A percentile compares a stretch with the other conserved stretches of the same genome.
These are phyloP conservation scores for Melanotaenia parkinsoni DNA, from an alignment of 2,797 vertebrate genomes.

Conservation along the genomic window DNA sequence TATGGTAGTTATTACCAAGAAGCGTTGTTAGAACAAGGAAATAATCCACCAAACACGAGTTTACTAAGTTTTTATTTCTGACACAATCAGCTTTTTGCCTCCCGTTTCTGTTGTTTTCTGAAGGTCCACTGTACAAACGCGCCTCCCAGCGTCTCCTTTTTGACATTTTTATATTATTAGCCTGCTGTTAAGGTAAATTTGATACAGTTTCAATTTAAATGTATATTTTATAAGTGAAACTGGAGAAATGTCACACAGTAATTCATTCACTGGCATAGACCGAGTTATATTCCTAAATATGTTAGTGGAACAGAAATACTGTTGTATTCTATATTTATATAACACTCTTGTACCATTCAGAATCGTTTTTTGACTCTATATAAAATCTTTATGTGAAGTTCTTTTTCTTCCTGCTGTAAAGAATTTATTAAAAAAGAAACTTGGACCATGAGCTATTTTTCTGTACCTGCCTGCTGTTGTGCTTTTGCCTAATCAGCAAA, in stretches of 20 bases:
- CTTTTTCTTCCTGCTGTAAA: constrained; percentile 73
- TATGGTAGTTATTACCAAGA: too few relatives aligned
- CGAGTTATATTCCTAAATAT: constrained; percentile 65
- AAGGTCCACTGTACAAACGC: constrained; percentile 35
- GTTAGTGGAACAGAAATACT: constrained; percentile 62
- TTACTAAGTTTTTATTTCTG: neutral
- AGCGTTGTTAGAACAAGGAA: too few relatives aligned
- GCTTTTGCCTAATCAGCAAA: constrained; percentile 52
- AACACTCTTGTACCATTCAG: constrained; percentile 77
- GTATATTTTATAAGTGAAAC: constrained; percentile 68
- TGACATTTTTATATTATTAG: constrained; percentile 19
- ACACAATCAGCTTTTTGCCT: neutral
- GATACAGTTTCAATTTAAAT: constrained; percentile 66
- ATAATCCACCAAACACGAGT: too few relatives aligned
- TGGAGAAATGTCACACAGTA: constrained; percentile 49
- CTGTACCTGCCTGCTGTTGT: constrained; percentile 43
- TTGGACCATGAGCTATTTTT: constrained; percentile 54
- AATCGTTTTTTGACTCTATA: constrained; percentile 76
- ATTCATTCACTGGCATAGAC: constrained; percentile 64
- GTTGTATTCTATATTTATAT: constrained; percentile 86
- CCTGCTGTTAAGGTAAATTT: constrained; percentile 58
- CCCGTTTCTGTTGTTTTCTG: neutral
- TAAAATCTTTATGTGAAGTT: constrained; percentile 75
- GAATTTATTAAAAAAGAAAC: constrained; percentile 78
- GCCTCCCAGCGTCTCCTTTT: neutral